phyloP scores from a whole-genome alignment of 2,888 invertebrate species.

The Polymixis lichenea region DNA sequence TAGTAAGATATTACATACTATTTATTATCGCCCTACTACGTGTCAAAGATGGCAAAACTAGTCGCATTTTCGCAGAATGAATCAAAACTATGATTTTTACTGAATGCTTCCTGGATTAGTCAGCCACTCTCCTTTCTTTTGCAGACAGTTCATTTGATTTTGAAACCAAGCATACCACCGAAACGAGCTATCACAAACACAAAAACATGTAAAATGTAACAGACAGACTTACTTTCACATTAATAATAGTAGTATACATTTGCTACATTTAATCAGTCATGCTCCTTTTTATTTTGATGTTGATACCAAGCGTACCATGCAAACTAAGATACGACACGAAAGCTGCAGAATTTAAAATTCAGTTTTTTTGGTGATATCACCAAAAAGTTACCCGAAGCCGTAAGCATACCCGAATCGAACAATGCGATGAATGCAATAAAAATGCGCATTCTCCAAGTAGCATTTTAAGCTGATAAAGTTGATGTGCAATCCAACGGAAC shows the following conservation, averaged over 20 bases:
- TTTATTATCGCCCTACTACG: not conserved
- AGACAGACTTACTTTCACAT: no score
- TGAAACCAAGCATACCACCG: no score
- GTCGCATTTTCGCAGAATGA: not conserved
- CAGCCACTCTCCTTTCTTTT: no score
- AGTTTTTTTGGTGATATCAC: not conserved
- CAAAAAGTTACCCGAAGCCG: no score
- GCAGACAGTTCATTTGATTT: no score
- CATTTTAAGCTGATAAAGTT: no score
- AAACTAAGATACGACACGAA: slow-evolving; percentile 23
- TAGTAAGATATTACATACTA: not conserved
- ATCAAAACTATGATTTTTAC: not conserved
- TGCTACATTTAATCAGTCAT: not conserved
- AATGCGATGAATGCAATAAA: slow-evolving; percentile 5
- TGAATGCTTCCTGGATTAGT: not conserved
- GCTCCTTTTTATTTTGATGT: slow-evolving; percentile 6
- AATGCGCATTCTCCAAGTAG: not conserved
- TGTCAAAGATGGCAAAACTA: not conserved
- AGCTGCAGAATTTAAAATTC: not conserved
- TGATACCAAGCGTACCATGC: slow-evolving; percentile 15
- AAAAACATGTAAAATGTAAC: no score
- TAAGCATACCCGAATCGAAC: not conserved
- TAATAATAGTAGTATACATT: not conserved
- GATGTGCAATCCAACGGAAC: not conserved
- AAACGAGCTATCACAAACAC: no score